Percentiles rank a stretch among this genome's conserved stretches.
Evolutionary conservation across 2,797 vertebrate genomes (phyloP).

Genomic region (Amazona finschi): DNA sequence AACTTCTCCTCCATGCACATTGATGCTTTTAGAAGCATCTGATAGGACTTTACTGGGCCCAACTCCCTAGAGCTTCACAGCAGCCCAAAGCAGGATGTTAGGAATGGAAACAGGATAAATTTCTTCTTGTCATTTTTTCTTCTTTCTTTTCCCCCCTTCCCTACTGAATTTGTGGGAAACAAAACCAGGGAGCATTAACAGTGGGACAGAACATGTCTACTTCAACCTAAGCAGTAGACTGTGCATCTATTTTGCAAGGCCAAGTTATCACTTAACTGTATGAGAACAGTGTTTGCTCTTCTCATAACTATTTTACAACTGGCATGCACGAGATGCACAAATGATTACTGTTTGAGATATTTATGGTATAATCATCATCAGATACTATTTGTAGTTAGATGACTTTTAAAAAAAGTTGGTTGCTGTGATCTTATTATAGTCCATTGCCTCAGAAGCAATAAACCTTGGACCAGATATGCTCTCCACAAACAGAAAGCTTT

Average conservation of each 20-base stretch:
- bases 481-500: neutral
- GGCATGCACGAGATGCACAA: neutral
- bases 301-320: neutral
- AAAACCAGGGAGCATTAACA: neutral
- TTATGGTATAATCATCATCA: neutral
- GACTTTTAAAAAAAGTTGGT: neutral
- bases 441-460: neutral
- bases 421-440: neutral
- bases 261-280: neutral
- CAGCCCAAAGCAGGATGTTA: neutral
- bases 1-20: rapidly evolving
- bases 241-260: neutral
- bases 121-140: neutral
- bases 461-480: neutral
- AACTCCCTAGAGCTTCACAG: neutral
- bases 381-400: neutral
- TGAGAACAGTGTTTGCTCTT: neutral
- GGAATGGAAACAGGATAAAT: neutral
- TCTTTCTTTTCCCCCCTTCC: neutral
- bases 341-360: neutral
- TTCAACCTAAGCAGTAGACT: neutral
- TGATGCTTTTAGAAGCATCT: neutral
- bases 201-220: neutral
- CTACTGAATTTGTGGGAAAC: neutral
- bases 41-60: neutral